Percentiles rank a stretch among this genome's conserved stretches.
Evolutionary conservation across 2,113 vertebrate species (phyloP).

Genomic region (Porphyrio hochstetteri): DNA sequence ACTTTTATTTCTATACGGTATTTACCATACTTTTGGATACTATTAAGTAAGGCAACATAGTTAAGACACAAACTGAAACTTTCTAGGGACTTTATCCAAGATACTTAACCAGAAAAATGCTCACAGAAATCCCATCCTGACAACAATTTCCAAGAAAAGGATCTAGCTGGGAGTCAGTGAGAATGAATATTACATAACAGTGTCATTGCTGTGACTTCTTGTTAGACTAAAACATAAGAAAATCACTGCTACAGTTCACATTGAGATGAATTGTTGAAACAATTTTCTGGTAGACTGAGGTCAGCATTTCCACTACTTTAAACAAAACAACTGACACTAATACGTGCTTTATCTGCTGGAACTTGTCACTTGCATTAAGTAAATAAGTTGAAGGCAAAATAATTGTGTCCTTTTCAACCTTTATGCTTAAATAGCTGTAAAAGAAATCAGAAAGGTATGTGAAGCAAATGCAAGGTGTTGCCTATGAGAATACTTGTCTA

Average conservation of each 20-base stretch:
- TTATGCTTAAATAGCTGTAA: slow-evolving; percentile 43
- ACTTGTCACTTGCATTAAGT: slow-evolving; percentile 39
- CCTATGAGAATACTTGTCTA: slow-evolving; percentile 21
- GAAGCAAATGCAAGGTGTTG: neutral
- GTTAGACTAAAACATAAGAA: slow-evolving; percentile 21
- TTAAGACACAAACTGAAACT: neutral
- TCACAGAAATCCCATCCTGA: neutral
- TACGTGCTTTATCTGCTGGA: neutral
- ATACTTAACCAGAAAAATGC: neutral
- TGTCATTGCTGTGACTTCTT: neutral
- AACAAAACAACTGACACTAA: slow-evolving; percentile 20
- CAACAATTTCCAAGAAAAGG: neutral
- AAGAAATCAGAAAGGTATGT: slow-evolving; percentile 28
- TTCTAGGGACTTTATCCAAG: neutral
- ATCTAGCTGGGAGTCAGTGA: neutral
- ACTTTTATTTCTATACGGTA: neutral
- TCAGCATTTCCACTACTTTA: slow-evolving; percentile 42
- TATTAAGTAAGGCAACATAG: neutral
- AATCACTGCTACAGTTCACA: neutral
- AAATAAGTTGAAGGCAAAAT: slow-evolving; percentile 46
- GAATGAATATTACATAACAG: neutral
- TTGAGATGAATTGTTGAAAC: neutral
- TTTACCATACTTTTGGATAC: neutral
- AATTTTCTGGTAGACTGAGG: neutral
- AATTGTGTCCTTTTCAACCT: slow-evolving; percentile 45